A percentile compares a stretch with the other conserved stretches of the same genome.
These are phyloP conservation scores for Cyprinus carpio DNA, from an alignment of 2,113 vertebrate genomes.

Conservation along the genomic window DNA sequence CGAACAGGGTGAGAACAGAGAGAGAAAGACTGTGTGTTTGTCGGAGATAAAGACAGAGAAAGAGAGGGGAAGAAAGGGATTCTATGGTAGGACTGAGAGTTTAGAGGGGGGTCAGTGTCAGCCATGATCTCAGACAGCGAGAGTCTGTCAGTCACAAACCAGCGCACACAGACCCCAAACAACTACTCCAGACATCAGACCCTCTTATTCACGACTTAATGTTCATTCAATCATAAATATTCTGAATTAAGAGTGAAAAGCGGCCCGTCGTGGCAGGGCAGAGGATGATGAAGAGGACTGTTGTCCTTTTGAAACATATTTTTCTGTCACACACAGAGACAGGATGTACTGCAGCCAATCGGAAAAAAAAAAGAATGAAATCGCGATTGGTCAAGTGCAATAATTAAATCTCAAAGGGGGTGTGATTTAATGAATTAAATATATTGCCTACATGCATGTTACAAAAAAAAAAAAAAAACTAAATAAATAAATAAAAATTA, in stretches of 20 bases:
- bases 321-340: constrained; percentile 22
- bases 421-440: not conserved
- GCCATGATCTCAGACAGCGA: constrained; percentile 54
- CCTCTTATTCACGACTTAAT: constrained; percentile 51
- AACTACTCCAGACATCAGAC: constrained; percentile 41
- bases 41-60: not conserved
- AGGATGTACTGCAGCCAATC: not conserved
- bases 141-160: constrained; percentile 64
- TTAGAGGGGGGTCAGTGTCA: constrained; percentile 36
- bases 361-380: not conserved
- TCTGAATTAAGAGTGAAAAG: constrained; percentile 27
- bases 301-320: constrained; percentile 24
- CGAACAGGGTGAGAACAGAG: constrained; percentile 27
- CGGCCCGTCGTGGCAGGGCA: too few species aligned
- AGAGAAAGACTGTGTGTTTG: constrained; percentile 45
- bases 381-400: not conserved
- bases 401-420: not conserved
- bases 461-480: not conserved
- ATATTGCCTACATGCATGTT: not conserved
- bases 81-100: constrained; percentile 25
- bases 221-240: constrained; percentile 46
- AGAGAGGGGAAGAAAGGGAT: constrained; percentile 49
- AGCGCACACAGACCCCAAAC: constrained; percentile 46
- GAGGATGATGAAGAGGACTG: not conserved
- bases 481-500: not conserved